Conservation (phyloP, 2,888 invertebrate genomes). For the Nomada fucata region DNA sequence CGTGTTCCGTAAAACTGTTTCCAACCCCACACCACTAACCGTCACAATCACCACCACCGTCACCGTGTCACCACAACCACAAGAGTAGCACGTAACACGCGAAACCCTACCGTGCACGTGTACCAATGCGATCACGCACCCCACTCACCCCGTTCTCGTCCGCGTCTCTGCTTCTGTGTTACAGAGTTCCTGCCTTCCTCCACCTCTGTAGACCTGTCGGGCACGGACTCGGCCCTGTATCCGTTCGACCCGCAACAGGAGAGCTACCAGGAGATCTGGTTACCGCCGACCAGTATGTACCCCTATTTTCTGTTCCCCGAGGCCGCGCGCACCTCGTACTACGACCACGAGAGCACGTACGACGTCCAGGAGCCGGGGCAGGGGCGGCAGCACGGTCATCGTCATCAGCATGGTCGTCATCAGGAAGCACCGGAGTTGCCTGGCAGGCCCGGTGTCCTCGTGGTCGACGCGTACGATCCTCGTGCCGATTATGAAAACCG, state of each 20-base stretch:
- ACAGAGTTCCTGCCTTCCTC: constrained; percentile 86
- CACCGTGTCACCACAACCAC: constrained; percentile 16
- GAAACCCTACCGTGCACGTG: constrained; percentile 65
- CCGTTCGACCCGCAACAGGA: constrained; percentile 85
- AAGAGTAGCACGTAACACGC: constrained; percentile 55
- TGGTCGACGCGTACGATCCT: constrained; percentile 74
- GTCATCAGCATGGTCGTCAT: constrained; percentile 70
- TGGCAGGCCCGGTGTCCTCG: constrained; percentile 76
- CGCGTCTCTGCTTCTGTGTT: constrained; percentile 85
- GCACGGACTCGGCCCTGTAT: constrained; percentile 86
- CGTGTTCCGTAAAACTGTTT: constrained; percentile 24
- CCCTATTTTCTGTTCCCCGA: constrained; percentile 88
- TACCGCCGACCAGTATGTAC: constrained; percentile 85
- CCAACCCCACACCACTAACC: not conserved
- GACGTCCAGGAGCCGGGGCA: constrained; percentile 72
- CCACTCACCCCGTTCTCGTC: constrained; percentile 79
- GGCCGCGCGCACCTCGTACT: constrained; percentile 82
- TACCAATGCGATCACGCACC: constrained; percentile 70
- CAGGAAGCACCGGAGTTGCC: constrained; percentile 77
- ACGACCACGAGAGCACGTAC: constrained; percentile 77
- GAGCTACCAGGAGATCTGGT: constrained; percentile 86
- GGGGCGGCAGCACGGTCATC: constrained; percentile 67
- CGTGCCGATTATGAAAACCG: constrained; percentile 67
- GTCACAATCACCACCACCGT: constrained; percentile 5
- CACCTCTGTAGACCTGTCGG: constrained; percentile 85